These are phyloP conservation scores for Drosophila siamana DNA, from an alignment of 2,888 invertebrate genomes.

Conservation along the genomic window DNA sequence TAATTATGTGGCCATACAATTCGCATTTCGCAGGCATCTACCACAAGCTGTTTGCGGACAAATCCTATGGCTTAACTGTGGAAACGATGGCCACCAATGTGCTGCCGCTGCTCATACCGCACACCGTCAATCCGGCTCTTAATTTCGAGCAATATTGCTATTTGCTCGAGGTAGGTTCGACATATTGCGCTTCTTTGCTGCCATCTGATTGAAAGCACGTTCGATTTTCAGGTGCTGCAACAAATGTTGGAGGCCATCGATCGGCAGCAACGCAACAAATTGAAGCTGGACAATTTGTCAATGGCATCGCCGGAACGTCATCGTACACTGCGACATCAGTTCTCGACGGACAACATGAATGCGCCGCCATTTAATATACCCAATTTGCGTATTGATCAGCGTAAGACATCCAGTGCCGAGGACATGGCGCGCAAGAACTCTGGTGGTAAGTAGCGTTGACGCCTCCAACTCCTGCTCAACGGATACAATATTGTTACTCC, in stretches of 20 bases:
- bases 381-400: constrained; percentile 93
- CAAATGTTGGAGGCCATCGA: constrained; percentile 97
- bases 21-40: constrained; percentile 91
- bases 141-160: constrained; percentile 93
- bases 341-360: constrained; percentile 94
- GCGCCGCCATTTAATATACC: constrained; percentile 94
- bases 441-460: constrained; percentile 86
- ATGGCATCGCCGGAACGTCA: constrained; percentile 91
- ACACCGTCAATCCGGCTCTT: constrained; percentile 94
- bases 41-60: constrained; percentile 94
- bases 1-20: constrained; percentile 21
- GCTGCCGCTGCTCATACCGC: constrained; percentile 96
- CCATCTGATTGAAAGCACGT: neutral
- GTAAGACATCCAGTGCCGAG: constrained; percentile 95
- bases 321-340: constrained; percentile 91
- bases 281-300: constrained; percentile 93
- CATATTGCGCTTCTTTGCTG: neutral
- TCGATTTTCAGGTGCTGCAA: constrained; percentile 89
- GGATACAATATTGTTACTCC: no score
- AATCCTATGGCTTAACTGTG: constrained; percentile 95
- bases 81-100: constrained; percentile 97
- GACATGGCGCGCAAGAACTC: constrained; percentile 96
- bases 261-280: constrained; percentile 94
- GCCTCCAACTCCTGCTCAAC: neutral
- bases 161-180: constrained; percentile 87